Evolutionary conservation across 2,888 invertebrate genomes (phyloP), one percentile per base, ranked within the genome.

Genomic region (Drosophila phalerata): DNA sequence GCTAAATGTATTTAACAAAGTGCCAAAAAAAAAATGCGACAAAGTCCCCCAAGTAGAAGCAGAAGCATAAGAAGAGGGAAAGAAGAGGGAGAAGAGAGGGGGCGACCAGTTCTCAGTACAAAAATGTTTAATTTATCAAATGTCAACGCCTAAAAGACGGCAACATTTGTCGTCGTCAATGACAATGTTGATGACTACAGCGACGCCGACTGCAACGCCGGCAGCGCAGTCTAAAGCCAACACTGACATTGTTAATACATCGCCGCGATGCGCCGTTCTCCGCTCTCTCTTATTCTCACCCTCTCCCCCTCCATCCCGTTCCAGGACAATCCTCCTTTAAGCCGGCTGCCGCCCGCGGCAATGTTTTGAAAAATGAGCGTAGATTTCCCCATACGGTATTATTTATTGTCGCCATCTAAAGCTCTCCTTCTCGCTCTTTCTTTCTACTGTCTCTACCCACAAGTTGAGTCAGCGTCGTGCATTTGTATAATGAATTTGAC

Each of bases 111-210:
- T 19, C 55, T 19, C 22, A 42, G 69, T 69, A 73, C 86, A 80
- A 86, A 88, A 85, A 85, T 86, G 87, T 89, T 89, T 86, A 87
- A 86, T 86, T 89, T 89, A 86, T 86, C 87, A 86, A 87, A 80
- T 86, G 89, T 89, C 85, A 86, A 77, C 85, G 85, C 89, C 85
- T 79, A 76, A 80, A 84, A 87, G 88, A 87, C 88, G 85, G 84
- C 88, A 84, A 88, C 84, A 84, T 84, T 84, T 88, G 84, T 84
- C 88, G 88, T 84, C 88, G 83, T 84, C 88, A 84, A 84, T 84
- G 88, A 84, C 83, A 84, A 84, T 79, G 83, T 82, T 88, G 88
- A 83, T 84, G 87, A 81, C 71, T 71, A 45, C 62, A 9, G 19
- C 51, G 53, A 19, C 52, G 11, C 30, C 48, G 61, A 37, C 51